Base-by-base conservation (phyloP, 2,888 invertebrate genomes). In the Callyntrura guangdongensis region DNA sequence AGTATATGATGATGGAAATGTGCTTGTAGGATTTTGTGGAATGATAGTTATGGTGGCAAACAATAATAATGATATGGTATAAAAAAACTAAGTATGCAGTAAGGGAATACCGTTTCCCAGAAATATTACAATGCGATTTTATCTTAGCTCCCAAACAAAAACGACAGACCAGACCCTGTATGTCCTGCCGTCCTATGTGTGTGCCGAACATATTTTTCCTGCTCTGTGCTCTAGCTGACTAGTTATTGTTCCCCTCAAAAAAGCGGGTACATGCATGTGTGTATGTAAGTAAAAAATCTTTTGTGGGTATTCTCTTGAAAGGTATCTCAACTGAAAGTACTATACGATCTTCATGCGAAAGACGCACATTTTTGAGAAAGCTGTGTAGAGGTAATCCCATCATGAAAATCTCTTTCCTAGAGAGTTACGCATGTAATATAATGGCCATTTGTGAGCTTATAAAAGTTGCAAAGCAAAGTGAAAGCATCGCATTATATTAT, bases 391-490 rank as follows among this genome's bases (percentile, higher is more conserved):
- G 67, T 81, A 79, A 87, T 87, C 86, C 86, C 81, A 87, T 87
- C 86, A 87, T 79, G 79, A 87, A 81, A 87, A 87, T 79, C 86
- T 87, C 53, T 77, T 86, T 79, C 86, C 56, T 64, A 74, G 72
- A 47, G 86, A 87, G 86, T 87, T 87, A 87, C 67, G 86, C 86
- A 81, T 79, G 79, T 87, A 87, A 81, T 79, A 36, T 87, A 87
- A 87, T 87, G 86, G 86, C n/a, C 56, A 27, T 79, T 56, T 79
- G 72, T 22, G 56, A 88, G 88, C 88, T 82, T 88, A 88, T 88
- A 88, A 88, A 87, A 88, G 72, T 88, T 88, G 69, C 79, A 79
- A 22, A 45, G 72, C 22, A 88, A 88, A 88, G 82, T 82, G 88
- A 88, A 88, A 82, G 72, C 88, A 36, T 87, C 53, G 2, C 79